Evolutionary conservation across 2,888 invertebrate species (phyloP), one percentile per base, ranked within the genome.

Genomic region (Xestoiulus laeticollis): DNA sequence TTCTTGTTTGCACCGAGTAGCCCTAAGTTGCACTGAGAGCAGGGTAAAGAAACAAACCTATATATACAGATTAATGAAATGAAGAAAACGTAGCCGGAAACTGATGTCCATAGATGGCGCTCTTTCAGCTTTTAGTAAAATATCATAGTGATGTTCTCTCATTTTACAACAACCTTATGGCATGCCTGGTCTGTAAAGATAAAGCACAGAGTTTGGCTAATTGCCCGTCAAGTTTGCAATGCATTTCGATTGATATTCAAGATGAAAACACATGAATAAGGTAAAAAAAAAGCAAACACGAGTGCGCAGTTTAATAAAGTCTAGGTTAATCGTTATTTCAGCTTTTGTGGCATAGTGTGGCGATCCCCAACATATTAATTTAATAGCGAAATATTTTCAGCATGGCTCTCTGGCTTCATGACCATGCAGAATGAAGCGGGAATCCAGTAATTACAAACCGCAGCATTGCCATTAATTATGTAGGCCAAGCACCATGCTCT

Each of bases 381-480:
- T 68, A 22, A 68, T 68, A 26, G 59, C 8, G 59, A 22, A 68
- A 22, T n/a, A n/a, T 22, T 68, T 26, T 68, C 48, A 14, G 48
- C 48, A 19, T 48, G 48, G 3, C 48, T 48, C 22, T n/a, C 22
- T n/a, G n/a, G 53, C 53, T 53, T 53, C 5, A 5, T n/a, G 59
- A 68, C 59, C 59, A n/a, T n/a, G n/a, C n/a, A 68, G 19, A 68
- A 68, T 68, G 59, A 68, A 68, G 59, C 59, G 22, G 59, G 59
- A 68, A 68, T 68, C 59, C 59, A 22, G n/a, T 68, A 68, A 68
- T 68, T 68, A 22, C 59, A 68, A 68, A 68, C 59, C 59, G 59
- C 59, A 22, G 59, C 59, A 68, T 68, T 68, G 22, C 59, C 59
- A 68, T 68, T 68, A 68, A 68, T 68, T 68, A 68, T 68, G 22